phyloP scores from a whole-genome alignment of 2,888 invertebrate species.

The Alloplasta piceator region DNA sequence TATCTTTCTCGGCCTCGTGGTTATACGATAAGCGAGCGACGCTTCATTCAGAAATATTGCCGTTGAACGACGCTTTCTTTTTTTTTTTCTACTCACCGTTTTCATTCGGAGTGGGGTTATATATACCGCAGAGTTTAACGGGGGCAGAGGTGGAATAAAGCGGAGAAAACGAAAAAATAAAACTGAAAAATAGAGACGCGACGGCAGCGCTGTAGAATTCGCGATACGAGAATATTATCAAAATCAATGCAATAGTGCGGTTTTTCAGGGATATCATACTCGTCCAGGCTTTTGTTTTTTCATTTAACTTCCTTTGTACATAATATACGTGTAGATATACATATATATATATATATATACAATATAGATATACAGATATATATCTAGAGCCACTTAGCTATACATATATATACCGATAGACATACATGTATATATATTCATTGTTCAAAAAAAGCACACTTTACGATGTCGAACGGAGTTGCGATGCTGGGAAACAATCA shows the following conservation, averaged over 20 bases:
- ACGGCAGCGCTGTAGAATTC: slow-evolving; percentile 73
- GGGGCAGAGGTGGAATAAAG: slow-evolving; percentile 5
- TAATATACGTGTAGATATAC: neutral
- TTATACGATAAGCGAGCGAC: neutral
- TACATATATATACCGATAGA: neutral
- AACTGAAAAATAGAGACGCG: slow-evolving; percentile 53
- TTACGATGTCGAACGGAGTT: slow-evolving; percentile 76
- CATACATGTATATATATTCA: neutral
- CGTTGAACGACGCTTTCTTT: neutral
- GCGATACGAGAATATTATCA: slow-evolving; percentile 72
- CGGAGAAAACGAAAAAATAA: slow-evolving; percentile 17
- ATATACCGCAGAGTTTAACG: slow-evolving; percentile 47
- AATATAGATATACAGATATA: slow-evolving; percentile 8
- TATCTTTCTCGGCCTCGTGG: neutral
- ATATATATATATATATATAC: neutral
- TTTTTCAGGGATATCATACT: slow-evolving; percentile 62
- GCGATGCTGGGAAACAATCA: slow-evolving; percentile 73
- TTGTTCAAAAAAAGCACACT: slow-evolving; percentile 29
- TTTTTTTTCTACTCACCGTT: neutral
- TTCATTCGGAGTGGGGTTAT: slow-evolving; percentile 48
- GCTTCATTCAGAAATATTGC: slow-evolving; percentile 6
- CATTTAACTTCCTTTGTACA: neutral
- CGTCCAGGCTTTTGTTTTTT: slow-evolving; percentile 56
- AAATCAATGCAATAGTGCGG: slow-evolving; percentile 77
- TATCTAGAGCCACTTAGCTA: neutral